phyloP scores from a whole-genome alignment of 2,113 vertebrate species.

The Austrofundulus limnaeus region DNA sequence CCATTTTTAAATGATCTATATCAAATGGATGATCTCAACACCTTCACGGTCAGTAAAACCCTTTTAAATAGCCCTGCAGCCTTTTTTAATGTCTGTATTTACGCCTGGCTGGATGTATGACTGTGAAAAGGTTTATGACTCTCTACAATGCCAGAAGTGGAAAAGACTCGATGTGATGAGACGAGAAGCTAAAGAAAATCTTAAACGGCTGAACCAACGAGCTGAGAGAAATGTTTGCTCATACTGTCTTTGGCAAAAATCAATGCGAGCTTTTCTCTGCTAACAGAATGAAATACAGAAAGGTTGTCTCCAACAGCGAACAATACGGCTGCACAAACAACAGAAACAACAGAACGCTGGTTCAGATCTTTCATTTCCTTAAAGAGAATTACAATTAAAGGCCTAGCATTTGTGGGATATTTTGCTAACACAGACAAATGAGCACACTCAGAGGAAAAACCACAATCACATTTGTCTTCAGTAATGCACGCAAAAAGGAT shows the following conservation, averaged over 20 bases:
- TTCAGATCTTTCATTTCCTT: slow-evolving; percentile 1
- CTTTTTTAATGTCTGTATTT: not conserved
- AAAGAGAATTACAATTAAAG: not conserved
- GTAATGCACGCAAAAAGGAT: too few relatives aligned
- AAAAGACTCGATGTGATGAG: slow-evolving; percentile 32
- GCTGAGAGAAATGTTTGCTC: slow-evolving; percentile 49
- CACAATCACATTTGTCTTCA: too few relatives aligned
- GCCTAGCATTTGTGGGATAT: too few relatives aligned
- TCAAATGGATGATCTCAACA: slow-evolving; percentile 6
- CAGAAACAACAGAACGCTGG: slow-evolving; percentile 16
- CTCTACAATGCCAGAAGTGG: slow-evolving; percentile 28
- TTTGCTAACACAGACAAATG: too few relatives aligned
- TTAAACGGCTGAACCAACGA: slow-evolving; percentile 52
- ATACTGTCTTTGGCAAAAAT: slow-evolving; percentile 33
- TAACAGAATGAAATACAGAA: too few relatives aligned
- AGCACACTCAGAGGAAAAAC: too few relatives aligned
- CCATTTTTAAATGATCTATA: too few relatives aligned
- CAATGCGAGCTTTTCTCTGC: slow-evolving; percentile 28
- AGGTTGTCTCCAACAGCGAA: slow-evolving; percentile 9
- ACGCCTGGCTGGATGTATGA: not conserved
- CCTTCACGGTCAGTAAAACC: not conserved
- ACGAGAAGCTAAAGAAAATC: slow-evolving; percentile 47
- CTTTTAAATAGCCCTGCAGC: not conserved
- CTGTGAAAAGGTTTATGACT: not conserved
- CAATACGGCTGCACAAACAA: slow-evolving; percentile 1